Base-by-base conservation (phyloP, 1,140 invertebrate species). In the Bombus vancouverensis region DNA sequence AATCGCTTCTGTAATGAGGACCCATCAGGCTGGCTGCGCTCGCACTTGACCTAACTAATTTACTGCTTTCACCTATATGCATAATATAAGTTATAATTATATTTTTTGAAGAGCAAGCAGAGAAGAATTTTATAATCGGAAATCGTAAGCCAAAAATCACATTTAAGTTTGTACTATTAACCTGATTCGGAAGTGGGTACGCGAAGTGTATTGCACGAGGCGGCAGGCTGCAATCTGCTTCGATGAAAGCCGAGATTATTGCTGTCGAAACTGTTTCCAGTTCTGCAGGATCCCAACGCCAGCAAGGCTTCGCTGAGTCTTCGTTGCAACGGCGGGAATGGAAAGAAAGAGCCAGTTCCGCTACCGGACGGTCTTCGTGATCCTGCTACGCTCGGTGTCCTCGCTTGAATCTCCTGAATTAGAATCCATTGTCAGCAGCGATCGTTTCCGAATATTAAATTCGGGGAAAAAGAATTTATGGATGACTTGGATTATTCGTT, bases 311-410 rank as follows among this genome's bases (percentile, higher is more conserved):
- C 97, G 65, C 97, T 97, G 8, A 97, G 94, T 47, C 97, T 93
- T 83, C 97, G 94, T 65, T 96, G 96, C 10, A 96, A 93, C 3
- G 95, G 96, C 12, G 96, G 96, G 87, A 96, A 96, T 22, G 96
- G 96, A 87, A 96, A 96, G 73, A 96, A 96, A 44, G 93, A 94
- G 57, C 91, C 83, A 32, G 93, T 93, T 70, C 94, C 94, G 28
- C 96, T 97, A 72, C 97, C 94, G 3, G 97, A 97, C 3, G 97
- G 97, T 82, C 97, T 95, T 74, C 97, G 94, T 0, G 97, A 98
- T 2, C 97, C 97, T 78, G 97, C 97, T 3, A 96, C 96, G 65
- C 97, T 97, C 10, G 97, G 97, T 6, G 97, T 98, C 85, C 97
- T 95, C 9, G 97, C 97, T 92, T 97, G 97, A 81, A 97, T 97